These are phyloP conservation scores for Saccostrea cuccullata DNA, from an alignment of 1,140 invertebrate species.

Conservation along the genomic window DNA sequence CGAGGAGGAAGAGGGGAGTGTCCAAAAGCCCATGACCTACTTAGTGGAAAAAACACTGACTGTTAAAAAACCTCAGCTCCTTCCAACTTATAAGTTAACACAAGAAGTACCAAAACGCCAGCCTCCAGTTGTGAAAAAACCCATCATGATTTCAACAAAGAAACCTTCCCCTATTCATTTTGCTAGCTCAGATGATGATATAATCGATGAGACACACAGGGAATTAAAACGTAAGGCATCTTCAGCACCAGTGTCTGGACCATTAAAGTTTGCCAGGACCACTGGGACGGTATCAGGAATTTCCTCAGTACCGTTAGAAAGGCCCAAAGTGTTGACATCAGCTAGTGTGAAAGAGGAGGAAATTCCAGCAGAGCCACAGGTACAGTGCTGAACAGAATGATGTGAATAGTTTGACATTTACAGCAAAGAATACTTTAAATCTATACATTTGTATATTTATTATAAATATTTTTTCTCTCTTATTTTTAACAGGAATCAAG, in stretches of 20 bases:
- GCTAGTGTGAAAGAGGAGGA: not conserved
- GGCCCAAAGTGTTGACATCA: constrained; percentile 31
- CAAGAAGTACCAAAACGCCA: constrained; percentile 10
- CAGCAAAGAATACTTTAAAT: not conserved
- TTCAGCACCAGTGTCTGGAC: constrained; percentile 30
- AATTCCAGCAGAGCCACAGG: not conserved
- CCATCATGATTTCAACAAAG: constrained; percentile 26
- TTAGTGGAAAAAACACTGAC: constrained; percentile 56
- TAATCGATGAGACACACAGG: constrained; percentile 12
- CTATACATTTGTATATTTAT: not conserved
- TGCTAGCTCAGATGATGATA: constrained; percentile 2
- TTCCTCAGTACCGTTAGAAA: constrained; percentile 27
- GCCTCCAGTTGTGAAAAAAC: constrained; percentile 17
- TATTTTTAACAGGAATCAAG: constrained; percentile 58
- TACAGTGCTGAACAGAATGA: not conserved
- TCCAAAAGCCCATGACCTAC: constrained; percentile 32
- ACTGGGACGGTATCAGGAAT: not conserved
- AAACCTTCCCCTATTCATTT: constrained; percentile 30
- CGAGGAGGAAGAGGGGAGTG: constrained; percentile 1
- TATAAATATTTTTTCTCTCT: not conserved
- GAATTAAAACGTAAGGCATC: constrained; percentile 40
- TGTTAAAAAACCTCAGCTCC: constrained; percentile 50
- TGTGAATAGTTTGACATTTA: not conserved
- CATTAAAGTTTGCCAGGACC: constrained; percentile 47
- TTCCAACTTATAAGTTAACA: constrained; percentile 8